phyloP scores from a whole-genome alignment of 2,113 vertebrate species.

The Saccopteryx bilineata region DNA sequence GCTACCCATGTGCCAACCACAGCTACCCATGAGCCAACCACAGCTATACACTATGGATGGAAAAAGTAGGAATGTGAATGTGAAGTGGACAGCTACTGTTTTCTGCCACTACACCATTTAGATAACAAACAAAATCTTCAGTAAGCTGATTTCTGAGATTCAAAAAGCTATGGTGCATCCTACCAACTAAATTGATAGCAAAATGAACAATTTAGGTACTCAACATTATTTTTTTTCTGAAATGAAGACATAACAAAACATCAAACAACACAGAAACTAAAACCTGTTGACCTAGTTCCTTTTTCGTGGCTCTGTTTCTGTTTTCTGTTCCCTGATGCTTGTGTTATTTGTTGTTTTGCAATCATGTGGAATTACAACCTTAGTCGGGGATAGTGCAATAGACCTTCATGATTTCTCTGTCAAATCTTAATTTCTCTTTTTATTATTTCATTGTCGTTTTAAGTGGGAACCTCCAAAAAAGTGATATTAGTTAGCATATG shows the following conservation, averaged over 20 bases:
- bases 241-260: conserved; percentile 6
- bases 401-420: background rate
- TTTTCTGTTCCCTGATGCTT: conserved; percentile 16
- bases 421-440: conserved; percentile 2
- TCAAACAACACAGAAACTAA: background rate
- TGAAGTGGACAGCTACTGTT: background rate
- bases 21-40: background rate
- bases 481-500: background rate
- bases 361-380: background rate
- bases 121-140: background rate
- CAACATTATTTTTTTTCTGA: background rate
- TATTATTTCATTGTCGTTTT: conserved; percentile 1
- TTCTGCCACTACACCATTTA: background rate
- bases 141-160: background rate
- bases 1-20: background rate
- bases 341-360: background rate
- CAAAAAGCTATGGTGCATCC: background rate
- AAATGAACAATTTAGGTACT: background rate
- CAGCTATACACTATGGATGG: background rate
- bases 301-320: background rate
- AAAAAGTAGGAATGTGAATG: background rate
- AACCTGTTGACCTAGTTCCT: background rate
- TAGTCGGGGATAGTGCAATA: background rate
- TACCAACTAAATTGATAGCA: conserved; percentile 33
- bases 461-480: background rate